Evolutionary conservation across 2,113 vertebrate genomes (phyloP), one percentile per base, ranked within the genome.

Genomic region (Pungitius pungitius): DNA sequence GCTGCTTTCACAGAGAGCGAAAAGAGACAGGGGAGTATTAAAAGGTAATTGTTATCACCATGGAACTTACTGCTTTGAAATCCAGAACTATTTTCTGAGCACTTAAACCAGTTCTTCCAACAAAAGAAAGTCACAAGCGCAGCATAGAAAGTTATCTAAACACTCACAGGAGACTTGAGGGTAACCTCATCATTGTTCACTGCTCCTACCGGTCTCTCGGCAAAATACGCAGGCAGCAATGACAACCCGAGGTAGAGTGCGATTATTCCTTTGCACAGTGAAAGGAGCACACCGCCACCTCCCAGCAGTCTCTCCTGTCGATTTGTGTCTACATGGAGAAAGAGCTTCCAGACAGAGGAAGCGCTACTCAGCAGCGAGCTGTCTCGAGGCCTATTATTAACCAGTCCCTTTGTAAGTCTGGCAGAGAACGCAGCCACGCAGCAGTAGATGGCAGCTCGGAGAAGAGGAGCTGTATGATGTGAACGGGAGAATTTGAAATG

Each of bases 1-100:
- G 94, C 97, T 98, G 96, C 94, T 87, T 96, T 95, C 94, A 93
- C 67, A 91, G 89, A 92, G 84, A 91, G 89, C 78, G 88, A 83
- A 85, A 81, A 87, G 73, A 78, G 75, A 43, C 60, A 43, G 22
- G 37, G 22, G 47, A 15, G 33, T 27, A 39, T 90, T 89, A 89
- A 85, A 76, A 84, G 40, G 74, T 77, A 58, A 47, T 64, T 76
- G 47, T 68, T 65, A 65, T 40, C 22, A 56, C 83, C 37, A 40
- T 61, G 65, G 33, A 80, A 22, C 59, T 30, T 17, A 26, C 13
- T 74, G 62, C 62, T 67, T 59, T 13, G 15, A 59, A 59, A 18
- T 54, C 3, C 75, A 27, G 1, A n/a, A 59, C 60, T 13, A 26
- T 69, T 73, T 76, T 45, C 68, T 52, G 56, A 59, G 33, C 58